These are phyloP conservation scores for Dioctria linearis DNA, from an alignment of 2,888 invertebrate species.

Conservation along the genomic window DNA sequence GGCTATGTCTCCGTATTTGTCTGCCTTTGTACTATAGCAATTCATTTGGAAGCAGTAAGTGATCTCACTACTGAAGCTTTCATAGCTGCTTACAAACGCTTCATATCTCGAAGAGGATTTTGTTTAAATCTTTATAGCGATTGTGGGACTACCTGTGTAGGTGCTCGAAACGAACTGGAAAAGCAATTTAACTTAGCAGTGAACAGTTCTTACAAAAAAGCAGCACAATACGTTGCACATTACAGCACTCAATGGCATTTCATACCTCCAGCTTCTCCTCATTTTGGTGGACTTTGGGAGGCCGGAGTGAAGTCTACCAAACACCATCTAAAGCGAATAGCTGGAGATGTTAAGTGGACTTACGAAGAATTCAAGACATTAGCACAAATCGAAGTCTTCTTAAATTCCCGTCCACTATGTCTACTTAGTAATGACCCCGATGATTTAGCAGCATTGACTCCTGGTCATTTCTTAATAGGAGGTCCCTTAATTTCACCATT, in stretches of 20 bases:
- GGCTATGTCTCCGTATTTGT: neutral
- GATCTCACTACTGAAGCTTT: neutral
- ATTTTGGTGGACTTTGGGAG: constrained; percentile 65
- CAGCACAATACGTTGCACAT: neutral
- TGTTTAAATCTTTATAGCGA: neutral
- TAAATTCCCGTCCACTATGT: constrained; percentile 63
- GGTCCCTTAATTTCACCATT: constrained; percentile 56
- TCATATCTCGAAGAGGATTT: neutral
- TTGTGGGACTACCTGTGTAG: neutral
- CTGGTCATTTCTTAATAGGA: constrained; percentile 58
- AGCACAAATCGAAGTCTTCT: constrained; percentile 61
- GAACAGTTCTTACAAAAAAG: neutral
- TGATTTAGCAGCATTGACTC: constrained; percentile 54
- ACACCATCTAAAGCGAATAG: constrained; percentile 61
- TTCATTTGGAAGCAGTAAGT: neutral
- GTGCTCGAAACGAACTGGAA: neutral
- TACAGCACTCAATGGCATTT: constrained; percentile 62
- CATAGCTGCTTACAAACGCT: neutral
- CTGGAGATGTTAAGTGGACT: constrained; percentile 59
- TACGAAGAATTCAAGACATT: constrained; percentile 62
- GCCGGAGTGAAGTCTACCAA: constrained; percentile 63
- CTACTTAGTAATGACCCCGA: constrained; percentile 57
- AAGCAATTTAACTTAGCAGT: neutral
- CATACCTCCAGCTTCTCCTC: constrained; percentile 62
- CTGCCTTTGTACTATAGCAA: neutral